Base-by-base conservation (phyloP, 2,113 vertebrate species). In the Syngnathus floridae region DNA sequence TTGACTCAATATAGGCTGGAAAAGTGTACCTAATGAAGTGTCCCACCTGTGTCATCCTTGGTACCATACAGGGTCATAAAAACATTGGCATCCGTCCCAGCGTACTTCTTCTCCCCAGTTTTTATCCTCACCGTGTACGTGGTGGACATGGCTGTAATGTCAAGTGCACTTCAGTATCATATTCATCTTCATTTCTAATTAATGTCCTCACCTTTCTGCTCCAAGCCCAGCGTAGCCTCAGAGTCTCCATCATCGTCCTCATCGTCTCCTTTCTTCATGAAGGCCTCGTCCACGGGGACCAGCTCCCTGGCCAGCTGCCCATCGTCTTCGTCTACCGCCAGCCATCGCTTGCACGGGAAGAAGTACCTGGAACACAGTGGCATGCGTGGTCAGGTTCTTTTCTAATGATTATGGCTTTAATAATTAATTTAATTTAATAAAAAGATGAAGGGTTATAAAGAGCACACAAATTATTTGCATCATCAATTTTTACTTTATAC, bases 261-360 rank as follows among this genome's bases (percentile, higher is more conserved):
- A 3, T 88, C 91, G 38, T 89, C 89, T 4, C 90, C 91, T 75
- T 91, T 95, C 80, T 86, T 94, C 89, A 99, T 93, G 71, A 94
- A 98, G 40, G 95, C 97, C 81, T 98, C 94, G 7, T 97, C 95
- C 84, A 98, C 97, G 31, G 96, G 94, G 64, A 99, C 91, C 55
- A 99, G 91, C 84, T 97, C 94, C 71, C 96, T 89, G 52, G 93
- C 92, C 69, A 98, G 88, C 86, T 99, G 96, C 7, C 95, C 93
- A 0, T 99, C 96, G 1, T 99, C 97, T 73, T 99, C 97, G 71
- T 98, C 96, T 0, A 95, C 86, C 0, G 97, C 95, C 79, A 99
- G 73, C 95, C 95, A 98, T 52, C 95, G 90, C 65, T 96, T 94
- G 85, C 96, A 98, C 0, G 96, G 97, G 37, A 99, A 99, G 71